Base-by-base conservation (phyloP, 2,888 invertebrate species). In the Ischnus inquisitorius region DNA sequence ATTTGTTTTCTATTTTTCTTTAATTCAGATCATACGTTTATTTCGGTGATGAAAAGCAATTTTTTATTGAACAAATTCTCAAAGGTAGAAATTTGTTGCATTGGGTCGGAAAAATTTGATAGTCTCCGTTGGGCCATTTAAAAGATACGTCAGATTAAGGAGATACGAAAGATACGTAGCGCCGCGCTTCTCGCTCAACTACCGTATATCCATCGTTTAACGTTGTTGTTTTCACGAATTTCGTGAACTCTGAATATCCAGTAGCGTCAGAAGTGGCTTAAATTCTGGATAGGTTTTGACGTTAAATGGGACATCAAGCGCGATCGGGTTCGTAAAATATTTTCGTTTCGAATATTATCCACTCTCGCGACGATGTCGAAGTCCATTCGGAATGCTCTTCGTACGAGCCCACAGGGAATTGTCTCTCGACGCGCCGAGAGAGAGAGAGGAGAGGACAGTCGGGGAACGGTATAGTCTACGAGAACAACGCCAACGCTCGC, bases 341-440 rank as follows among this genome's bases (percentile, higher is more conserved):
- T 83, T 79, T 71, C 60, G 76, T 76, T 79, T 65, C 65, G 71
- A 69, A 51, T 79, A 19, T 10, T 39, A 79, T 79, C 60, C 69
- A 75, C 41, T 75, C 41, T 48, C 69, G 41, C 12, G 72, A 65
- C n/a, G 64, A 14, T 28, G 43, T 60, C 60, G 8, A 46, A 51
- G 51, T 39, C 22, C 46, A 62, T 43, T 68, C 60, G 19, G 41
- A 78, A 46, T 39, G 57, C 57, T 75, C 12, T 54, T 54, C 10
- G 51, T 64, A 79, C 54, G 65, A 71, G 57, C 69, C 75, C 75
- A 28, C 54, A 67, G 79, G 57, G 76, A 76, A 79, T 83, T 34
- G 16, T 41, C 16, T 68, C 46, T n/a, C 57, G 77, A 60, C 39
- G 67, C 39, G 4, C 19, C 62, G 54, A 48, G 68, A 54, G n/a